A percentile compares a stretch with the other conserved stretches of the same genome.
These are phyloP conservation scores for Papilio helenus DNA, from an alignment of 1,140 invertebrate species.

Conservation along the genomic window DNA sequence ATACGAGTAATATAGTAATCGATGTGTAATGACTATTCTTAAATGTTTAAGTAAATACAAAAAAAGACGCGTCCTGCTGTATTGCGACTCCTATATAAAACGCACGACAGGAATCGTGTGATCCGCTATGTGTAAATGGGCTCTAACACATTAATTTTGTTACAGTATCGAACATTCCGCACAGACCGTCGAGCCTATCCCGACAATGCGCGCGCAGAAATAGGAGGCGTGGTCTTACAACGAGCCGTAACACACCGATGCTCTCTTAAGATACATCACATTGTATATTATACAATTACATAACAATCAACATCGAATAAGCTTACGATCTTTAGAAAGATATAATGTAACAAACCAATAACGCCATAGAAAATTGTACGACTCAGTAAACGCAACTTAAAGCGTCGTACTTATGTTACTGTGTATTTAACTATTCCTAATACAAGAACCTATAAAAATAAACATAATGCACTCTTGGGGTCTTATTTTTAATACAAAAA, in stretches of 20 bases:
- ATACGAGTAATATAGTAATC: neutral
- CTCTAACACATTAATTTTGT: slow-evolving; percentile 7
- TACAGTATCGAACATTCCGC: slow-evolving; percentile 32
- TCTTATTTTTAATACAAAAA: neutral
- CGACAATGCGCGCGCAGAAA: slow-evolving; percentile 33
- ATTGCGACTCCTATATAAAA: neutral
- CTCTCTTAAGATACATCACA: neutral
- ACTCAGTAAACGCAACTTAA: neutral
- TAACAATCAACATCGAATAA: slow-evolving; percentile 27
- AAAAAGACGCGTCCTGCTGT: no score
- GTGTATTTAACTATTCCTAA: neutral
- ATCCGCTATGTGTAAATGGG: neutral
- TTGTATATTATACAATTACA: slow-evolving; percentile 8
- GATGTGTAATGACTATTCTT: neutral
- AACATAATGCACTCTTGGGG: neutral
- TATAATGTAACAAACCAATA: slow-evolving; percentile 1
- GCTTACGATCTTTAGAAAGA: slow-evolving; percentile 29
- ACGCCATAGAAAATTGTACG: neutral
- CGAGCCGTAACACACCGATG: slow-evolving; percentile 8
- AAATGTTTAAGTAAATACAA: neutral
- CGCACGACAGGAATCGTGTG: no score
- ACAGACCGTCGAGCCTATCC: neutral
- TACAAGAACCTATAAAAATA: neutral
- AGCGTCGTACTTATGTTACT: neutral
- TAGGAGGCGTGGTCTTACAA: slow-evolving; percentile 21